A percentile compares a stretch with the other conserved stretches of the same genome.
These are phyloP conservation scores for Orthosia gracilis DNA, from an alignment of 2,888 invertebrate genomes.

Conservation along the genomic window DNA sequence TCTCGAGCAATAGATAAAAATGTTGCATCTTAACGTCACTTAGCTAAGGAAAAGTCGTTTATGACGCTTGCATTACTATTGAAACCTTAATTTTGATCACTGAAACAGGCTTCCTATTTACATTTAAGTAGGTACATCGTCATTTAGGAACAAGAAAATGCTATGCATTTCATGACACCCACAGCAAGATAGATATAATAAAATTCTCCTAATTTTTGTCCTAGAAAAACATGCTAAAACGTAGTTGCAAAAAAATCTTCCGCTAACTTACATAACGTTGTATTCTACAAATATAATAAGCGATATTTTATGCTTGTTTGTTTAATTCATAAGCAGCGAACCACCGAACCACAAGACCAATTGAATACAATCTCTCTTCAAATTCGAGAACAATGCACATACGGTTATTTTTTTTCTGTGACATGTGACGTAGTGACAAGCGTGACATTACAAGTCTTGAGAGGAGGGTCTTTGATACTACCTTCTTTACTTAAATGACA, in stretches of 20 bases:
- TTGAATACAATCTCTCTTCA: conserved; percentile 33
- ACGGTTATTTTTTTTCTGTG: conserved; percentile 14
- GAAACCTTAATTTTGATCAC: not conserved
- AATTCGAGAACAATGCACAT: conserved; percentile 32
- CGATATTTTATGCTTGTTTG: conserved; percentile 42
- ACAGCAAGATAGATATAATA: not conserved
- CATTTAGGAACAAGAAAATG: not conserved
- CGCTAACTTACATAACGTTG: conserved; percentile 30
- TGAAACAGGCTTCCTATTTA: not conserved
- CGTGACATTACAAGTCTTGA: not conserved
- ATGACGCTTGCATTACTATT: not conserved
- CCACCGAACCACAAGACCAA: conserved; percentile 27
- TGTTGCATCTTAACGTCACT: not conserved
- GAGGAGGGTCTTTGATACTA: not conserved
- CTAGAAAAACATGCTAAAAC: not conserved
- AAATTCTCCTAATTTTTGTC: not conserved
- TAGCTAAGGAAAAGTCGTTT: not conserved
- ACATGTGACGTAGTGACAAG: conserved; percentile 16
- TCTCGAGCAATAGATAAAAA: not conserved
- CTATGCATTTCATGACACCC: no score
- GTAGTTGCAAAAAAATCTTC: conserved; percentile 1
- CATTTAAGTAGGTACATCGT: not conserved
- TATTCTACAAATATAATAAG: conserved; percentile 35
- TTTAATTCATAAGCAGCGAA: conserved; percentile 41
- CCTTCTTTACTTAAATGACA: not conserved